phyloP scores from a whole-genome alignment of 2,888 invertebrate species.

The Fragum fragum region DNA sequence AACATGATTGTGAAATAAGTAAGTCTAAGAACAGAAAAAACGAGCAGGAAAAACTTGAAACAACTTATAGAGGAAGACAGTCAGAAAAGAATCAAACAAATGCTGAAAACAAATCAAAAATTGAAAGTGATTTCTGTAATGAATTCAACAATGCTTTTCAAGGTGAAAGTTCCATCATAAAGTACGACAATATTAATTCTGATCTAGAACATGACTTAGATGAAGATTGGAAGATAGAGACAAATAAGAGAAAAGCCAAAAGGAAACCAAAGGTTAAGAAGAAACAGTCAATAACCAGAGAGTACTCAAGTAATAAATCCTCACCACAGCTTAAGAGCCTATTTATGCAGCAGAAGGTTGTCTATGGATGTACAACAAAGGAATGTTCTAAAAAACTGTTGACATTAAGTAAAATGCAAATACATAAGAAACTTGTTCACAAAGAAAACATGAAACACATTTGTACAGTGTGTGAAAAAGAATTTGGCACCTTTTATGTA shows the following conservation, averaged over 20 bases:
- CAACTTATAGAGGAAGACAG: background rate
- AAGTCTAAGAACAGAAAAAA: background rate
- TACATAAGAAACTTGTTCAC: slow-evolving; percentile 24
- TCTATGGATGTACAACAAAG: slow-evolving; percentile 9
- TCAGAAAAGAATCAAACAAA: background rate
- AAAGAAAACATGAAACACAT: slow-evolving; percentile 25
- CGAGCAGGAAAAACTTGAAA: background rate
- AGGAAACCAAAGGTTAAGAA: background rate
- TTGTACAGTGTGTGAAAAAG: slow-evolving; percentile 21
- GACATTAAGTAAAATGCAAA: background rate
- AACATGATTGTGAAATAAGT: background rate
- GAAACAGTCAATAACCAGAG: background rate
- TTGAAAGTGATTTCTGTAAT: background rate
- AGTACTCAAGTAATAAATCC: background rate
- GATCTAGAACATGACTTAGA: background rate
- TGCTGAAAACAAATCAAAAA: background rate
- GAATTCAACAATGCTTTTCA: too few relatives aligned
- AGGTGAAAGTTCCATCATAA: background rate
- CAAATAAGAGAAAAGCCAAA: background rate
- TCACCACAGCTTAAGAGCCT: background rate
- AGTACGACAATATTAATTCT: background rate
- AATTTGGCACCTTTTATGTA: slow-evolving; percentile 12
- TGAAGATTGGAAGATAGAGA: background rate
- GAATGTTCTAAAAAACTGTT: background rate
- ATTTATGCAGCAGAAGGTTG: background rate